phyloP scores from a whole-genome alignment of 2,797 vertebrate genomes.

The Mormyrops boulengeri region DNA sequence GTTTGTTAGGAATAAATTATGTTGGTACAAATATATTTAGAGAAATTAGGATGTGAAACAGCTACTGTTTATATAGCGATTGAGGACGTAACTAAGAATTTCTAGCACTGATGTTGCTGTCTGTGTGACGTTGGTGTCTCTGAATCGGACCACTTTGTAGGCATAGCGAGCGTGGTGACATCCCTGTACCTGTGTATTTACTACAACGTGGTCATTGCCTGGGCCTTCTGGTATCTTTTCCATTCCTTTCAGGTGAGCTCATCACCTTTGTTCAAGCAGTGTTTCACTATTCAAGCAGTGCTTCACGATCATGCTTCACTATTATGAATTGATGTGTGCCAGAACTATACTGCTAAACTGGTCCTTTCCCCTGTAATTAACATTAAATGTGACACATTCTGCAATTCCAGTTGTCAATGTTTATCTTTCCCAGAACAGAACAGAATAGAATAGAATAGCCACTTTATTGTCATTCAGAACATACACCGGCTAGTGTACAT shows the following conservation, averaged over 20 bases:
- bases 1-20: not conserved
- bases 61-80: not conserved
- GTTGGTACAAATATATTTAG: not conserved
- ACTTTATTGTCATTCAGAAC: not conserved
- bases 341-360: not conserved
- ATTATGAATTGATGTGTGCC: not conserved
- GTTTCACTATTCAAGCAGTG: not conserved
- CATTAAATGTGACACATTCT: not conserved
- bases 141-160: conserved; percentile 43
- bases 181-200: conserved; percentile 87
- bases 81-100: not conserved
- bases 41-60: not conserved
- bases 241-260: conserved; percentile 83
- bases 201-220: conserved; percentile 89
- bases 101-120: not conserved
- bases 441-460: not conserved
- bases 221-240: conserved; percentile 96
- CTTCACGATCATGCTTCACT: not conserved
- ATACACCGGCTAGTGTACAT: not conserved
- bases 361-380: not conserved
- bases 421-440: not conserved
- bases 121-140: not conserved
- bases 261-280: not conserved
- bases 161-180: conserved; percentile 75
- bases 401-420: not conserved